These are phyloP conservation scores for Paratilapia polleni DNA, from an alignment of 2,113 vertebrate genomes.

Conservation along the genomic window DNA sequence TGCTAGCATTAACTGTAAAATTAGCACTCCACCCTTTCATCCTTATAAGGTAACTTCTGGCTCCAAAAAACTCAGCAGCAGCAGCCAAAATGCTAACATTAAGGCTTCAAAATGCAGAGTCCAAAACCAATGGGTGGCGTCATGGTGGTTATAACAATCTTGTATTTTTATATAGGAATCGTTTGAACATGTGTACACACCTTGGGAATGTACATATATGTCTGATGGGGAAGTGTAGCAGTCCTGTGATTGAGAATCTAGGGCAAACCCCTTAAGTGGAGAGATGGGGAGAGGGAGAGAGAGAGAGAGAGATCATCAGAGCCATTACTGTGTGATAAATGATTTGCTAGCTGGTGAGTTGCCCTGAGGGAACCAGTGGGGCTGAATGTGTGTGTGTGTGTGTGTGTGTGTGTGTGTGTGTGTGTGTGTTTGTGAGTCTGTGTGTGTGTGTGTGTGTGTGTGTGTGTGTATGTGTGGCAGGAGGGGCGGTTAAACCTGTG, in stretches of 20 bases:
- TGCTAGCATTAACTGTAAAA: too few species aligned
- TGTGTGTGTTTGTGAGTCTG: slow-evolving; percentile 6
- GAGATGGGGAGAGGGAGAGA: slow-evolving; percentile 44
- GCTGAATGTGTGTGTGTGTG: neutral
- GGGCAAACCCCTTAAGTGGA: slow-evolving; percentile 70
- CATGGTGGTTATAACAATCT: neutral
- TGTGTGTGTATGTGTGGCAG: neutral
- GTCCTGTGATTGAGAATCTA: slow-evolving; percentile 68
- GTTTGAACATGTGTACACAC: neutral
- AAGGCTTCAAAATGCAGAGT: neutral
- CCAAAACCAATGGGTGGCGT: neutral
- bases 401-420: slow-evolving; percentile 10
- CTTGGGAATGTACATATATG: neutral
- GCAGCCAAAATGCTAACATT: neutral
- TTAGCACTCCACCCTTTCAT: too few species aligned
- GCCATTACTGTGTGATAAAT: slow-evolving; percentile 77
- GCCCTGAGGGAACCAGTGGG: slow-evolving; percentile 56
- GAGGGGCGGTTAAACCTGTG: slow-evolving; percentile 44
- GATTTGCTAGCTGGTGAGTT: slow-evolving; percentile 68
- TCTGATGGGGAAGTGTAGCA: neutral
- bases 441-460: slow-evolving; percentile 11
- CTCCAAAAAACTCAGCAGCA: too few species aligned
- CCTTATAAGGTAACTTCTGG: too few species aligned
- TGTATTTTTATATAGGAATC: neutral
- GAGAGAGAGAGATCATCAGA: slow-evolving; percentile 72